phyloP scores from a whole-genome alignment of 2,797 vertebrate species.

The Lacerta bilineata region DNA sequence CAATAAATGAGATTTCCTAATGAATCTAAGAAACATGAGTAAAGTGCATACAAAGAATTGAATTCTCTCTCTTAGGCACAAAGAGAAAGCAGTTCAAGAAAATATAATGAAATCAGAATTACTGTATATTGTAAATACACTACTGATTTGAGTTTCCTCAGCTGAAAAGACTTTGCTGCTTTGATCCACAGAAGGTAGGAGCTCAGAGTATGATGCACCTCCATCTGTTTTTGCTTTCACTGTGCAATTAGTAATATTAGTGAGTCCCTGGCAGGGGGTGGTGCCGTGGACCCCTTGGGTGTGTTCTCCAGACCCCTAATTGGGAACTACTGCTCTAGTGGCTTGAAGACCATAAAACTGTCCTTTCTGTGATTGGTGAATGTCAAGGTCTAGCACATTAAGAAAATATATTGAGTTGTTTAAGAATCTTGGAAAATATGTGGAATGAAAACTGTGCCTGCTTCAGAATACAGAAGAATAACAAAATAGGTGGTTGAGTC shows the following conservation, averaged over 20 bases:
- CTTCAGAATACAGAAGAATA: not conserved
- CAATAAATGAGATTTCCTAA: constrained; percentile 50
- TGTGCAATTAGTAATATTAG: too few relatives aligned
- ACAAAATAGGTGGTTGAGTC: not conserved
- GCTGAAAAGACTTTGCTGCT: not conserved
- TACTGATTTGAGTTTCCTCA: not conserved
- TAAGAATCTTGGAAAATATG: not conserved
- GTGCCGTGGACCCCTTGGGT: too few relatives aligned
- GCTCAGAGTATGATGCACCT: not conserved
- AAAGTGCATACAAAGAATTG: constrained; percentile 46
- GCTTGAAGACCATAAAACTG: not conserved
- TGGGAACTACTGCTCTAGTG: too few relatives aligned
- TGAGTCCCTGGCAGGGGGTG: too few relatives aligned
- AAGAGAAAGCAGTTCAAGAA: not conserved
- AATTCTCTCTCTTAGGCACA: constrained; percentile 30
- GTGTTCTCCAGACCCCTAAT: too few relatives aligned
- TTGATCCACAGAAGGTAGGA: constrained; percentile 1
- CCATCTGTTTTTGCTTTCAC: not conserved
- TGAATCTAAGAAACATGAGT: constrained; percentile 42
- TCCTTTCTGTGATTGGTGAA: not conserved
- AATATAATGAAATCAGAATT: constrained; percentile 21
- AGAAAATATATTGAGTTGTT: not conserved
- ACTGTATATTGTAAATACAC: not conserved
- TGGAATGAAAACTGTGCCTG: not conserved
- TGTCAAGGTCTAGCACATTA: not conserved